These are phyloP conservation scores for Capromys pilorides DNA, from an alignment of 2,797 vertebrate species.

Conservation along the genomic window DNA sequence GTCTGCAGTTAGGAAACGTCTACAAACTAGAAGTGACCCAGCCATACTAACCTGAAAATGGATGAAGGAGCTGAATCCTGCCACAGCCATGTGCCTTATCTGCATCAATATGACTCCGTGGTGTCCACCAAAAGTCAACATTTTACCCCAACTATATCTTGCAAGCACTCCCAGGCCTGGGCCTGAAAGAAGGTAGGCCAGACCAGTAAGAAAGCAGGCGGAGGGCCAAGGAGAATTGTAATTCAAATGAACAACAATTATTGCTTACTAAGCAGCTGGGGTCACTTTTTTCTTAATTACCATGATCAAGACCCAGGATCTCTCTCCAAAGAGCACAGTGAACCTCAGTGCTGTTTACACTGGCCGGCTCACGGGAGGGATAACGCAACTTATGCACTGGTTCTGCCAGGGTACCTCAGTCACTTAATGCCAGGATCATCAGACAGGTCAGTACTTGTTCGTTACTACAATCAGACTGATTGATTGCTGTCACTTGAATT, in stretches of 20 bases:
- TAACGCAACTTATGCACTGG: slow-evolving; percentile 46
- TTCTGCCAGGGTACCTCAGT: slow-evolving; percentile 40
- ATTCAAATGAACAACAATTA: slow-evolving; percentile 82
- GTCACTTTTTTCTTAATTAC: slow-evolving; percentile 65
- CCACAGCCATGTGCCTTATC: slow-evolving; percentile 82
- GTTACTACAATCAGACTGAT: slow-evolving; percentile 37
- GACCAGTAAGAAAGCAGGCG: slow-evolving; percentile 82
- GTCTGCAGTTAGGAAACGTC: slow-evolving; percentile 77
- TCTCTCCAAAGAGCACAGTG: slow-evolving; percentile 57
- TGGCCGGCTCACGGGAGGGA: slow-evolving; percentile 66
- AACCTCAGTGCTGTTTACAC: slow-evolving; percentile 67
- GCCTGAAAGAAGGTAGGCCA: slow-evolving; percentile 84
- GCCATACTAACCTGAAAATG: slow-evolving; percentile 82
- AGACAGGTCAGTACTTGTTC: slow-evolving; percentile 36
- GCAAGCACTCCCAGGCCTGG: slow-evolving; percentile 84
- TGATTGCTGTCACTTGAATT: slow-evolving; percentile 35
- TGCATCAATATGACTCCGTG: slow-evolving; percentile 83
- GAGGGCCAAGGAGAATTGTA: slow-evolving; percentile 79
- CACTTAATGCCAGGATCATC: slow-evolving; percentile 48
- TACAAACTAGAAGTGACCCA: slow-evolving; percentile 81
- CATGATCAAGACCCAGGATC: slow-evolving; percentile 51
- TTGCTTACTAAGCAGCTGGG: slow-evolving; percentile 76
- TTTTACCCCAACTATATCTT: slow-evolving; percentile 84
- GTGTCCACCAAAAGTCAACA: slow-evolving; percentile 83
- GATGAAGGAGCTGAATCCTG: slow-evolving; percentile 82